phyloP scores from a whole-genome alignment of 2,888 invertebrate genomes.

The Andrena marginata region DNA sequence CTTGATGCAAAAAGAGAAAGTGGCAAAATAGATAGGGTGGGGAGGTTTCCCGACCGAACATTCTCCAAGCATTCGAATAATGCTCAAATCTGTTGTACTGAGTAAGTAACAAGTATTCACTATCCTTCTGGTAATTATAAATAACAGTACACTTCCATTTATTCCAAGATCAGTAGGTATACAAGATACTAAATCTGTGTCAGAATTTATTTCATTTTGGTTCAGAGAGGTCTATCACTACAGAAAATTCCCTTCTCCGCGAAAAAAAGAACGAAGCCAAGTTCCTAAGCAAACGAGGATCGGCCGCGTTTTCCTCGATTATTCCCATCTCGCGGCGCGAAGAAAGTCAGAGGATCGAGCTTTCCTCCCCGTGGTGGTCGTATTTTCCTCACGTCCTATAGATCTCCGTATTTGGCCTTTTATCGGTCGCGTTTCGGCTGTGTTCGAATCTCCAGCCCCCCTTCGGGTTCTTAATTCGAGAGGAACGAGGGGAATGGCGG shows the following conservation, averaged over 20 bases:
- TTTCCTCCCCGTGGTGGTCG: constrained; percentile 11
- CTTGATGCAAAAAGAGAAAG: too few species aligned
- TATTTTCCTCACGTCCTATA: constrained; percentile 37
- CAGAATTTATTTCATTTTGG: too few species aligned
- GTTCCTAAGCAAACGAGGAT: constrained; percentile 5
- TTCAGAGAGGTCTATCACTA: not conserved
- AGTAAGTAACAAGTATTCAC: too few species aligned
- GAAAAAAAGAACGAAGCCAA: not conserved
- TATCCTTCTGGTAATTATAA: too few species aligned
- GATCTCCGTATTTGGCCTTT: constrained; percentile 37
- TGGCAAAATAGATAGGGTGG: too few species aligned
- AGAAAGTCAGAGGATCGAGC: constrained; percentile 19
- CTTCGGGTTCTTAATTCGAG: constrained; percentile 31
- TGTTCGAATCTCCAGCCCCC: constrained; percentile 15
- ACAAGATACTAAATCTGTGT: too few species aligned
- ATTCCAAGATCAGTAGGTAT: too few species aligned
- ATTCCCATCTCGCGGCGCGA: constrained; percentile 38
- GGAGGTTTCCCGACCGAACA: too few species aligned
- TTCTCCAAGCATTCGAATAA: too few species aligned
- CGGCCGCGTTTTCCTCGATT: constrained; percentile 31
- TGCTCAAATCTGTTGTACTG: too few species aligned
- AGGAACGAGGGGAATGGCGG: not conserved
- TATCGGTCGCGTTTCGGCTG: constrained; percentile 48
- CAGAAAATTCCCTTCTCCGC: not conserved
- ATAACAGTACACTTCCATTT: too few species aligned